Evolutionary conservation across 2,113 vertebrate genomes (phyloP), one percentile per base, ranked within the genome.

Genomic region (Phasianus colchicus): DNA sequence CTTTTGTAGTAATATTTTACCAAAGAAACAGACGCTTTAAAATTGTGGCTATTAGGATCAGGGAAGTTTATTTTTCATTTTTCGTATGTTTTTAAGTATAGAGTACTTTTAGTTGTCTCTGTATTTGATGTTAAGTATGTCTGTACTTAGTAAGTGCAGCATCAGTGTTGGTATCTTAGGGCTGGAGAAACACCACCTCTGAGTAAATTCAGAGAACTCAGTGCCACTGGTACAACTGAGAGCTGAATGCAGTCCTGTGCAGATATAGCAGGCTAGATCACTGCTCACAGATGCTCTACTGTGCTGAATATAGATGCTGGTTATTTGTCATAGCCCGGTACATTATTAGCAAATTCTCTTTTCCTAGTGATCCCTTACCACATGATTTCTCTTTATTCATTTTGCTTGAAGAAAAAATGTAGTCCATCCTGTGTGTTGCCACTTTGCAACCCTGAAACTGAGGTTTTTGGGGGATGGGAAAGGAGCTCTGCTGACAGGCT

Each of bases 11-110:
- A 84, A 79, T 43, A 16, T 90, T 93, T 97, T 43, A 66, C 88
- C 13, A 81, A 52, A 94, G 70, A 67, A 95, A 74, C 42, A 86
- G 85, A 67, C 58, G 38, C 90, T 91, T 91, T 83, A 55, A 82
- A 93, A 71, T 90, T 81, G 38, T 34, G 9, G 29, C 50, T 90
- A 1, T 71, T 81, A 29, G 82, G 6, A 79, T 43, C 65, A 79
- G 60, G 76, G 57, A 45, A 86, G 63, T 78, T 77, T 66, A 88
- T 82, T 91, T 78, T 42, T 58, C 67, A 20, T 65, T 25, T 64
- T 92, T 76, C 16, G 3, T 38, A 11, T 67, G 40, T 65, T 52
- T 45, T 14, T 60, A 71, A 86, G 21, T 55, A 21, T 8, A 42
- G 67, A 83, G 25, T 45, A 67, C 13, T 27, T 95, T 76, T 30